Conservation (phyloP, 2,888 invertebrate species). For the Acanthosepion lycidas region DNA sequence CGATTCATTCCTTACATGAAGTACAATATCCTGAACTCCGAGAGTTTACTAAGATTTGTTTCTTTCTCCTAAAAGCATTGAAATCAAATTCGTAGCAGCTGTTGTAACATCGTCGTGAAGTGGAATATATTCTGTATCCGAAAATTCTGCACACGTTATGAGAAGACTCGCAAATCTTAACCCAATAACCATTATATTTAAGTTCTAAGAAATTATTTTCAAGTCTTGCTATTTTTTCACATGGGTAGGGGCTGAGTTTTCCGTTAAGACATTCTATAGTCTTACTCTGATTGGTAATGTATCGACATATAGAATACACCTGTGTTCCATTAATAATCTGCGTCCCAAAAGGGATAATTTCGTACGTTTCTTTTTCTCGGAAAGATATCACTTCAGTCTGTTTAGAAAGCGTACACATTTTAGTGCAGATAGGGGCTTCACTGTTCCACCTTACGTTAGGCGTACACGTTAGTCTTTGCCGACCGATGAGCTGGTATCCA, state of each 20-base stretch:
- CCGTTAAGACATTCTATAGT: neutral
- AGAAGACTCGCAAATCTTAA: too few relatives aligned
- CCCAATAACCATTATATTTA: too few relatives aligned
- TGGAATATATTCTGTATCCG: too few relatives aligned
- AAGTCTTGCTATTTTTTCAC: neutral
- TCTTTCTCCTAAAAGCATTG: too few relatives aligned
- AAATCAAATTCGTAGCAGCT: too few relatives aligned
- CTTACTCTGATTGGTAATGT: neutral
- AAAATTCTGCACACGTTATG: too few relatives aligned
- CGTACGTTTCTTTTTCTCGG: neutral
- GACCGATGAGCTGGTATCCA: neutral
- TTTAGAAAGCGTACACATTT: neutral
- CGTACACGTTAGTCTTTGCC: neutral
- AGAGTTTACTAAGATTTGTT: too few relatives aligned
- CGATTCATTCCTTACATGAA: too few relatives aligned
- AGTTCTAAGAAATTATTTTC: too few relatives aligned
- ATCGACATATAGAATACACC: neutral
- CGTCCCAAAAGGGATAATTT: neutral
- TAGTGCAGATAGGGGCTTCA: neutral
- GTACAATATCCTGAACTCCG: too few relatives aligned
- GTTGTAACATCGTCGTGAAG: too few relatives aligned
- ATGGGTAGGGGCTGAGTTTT: neutral
- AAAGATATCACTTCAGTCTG: neutral
- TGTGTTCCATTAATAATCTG: neutral
- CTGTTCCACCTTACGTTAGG: neutral